A percentile compares a stretch with the other conserved stretches of the same genome.
phyloP scores from a whole-genome alignment of 2,797 vertebrate species.

The Podarcis lilfordi region DNA sequence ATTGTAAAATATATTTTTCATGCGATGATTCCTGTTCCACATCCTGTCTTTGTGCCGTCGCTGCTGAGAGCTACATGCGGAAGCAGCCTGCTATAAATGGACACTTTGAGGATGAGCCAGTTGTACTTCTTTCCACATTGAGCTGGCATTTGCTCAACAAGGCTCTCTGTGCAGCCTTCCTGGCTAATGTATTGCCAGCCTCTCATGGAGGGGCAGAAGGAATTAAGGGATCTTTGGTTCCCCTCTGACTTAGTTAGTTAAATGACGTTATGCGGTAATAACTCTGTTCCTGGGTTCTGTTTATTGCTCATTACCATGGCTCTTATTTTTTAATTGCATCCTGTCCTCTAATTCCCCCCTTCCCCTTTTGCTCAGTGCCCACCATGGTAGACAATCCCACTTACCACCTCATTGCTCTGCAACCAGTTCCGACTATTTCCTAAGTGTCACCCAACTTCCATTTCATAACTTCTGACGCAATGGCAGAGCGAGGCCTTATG shows the following conservation, averaged over 20 bases:
- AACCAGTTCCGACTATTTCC: background rate
- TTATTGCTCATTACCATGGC: background rate
- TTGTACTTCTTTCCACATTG: background rate
- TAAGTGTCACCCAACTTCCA: background rate
- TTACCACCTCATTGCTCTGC: slow-evolving; percentile 1
- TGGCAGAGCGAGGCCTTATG: background rate
- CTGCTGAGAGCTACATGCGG: background rate
- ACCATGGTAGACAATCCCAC: background rate
- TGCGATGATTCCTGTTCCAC: background rate
- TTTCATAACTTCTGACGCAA: background rate
- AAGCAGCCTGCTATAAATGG: background rate
- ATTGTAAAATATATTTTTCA: background rate
- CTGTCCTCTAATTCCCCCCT: background rate
- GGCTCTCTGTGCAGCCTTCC: background rate
- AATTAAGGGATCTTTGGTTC: background rate
- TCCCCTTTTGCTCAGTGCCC: background rate
- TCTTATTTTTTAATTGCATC: slow-evolving; percentile 5
- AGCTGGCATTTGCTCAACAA: background rate
- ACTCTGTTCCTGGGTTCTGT: background rate
- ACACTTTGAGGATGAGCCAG: background rate
- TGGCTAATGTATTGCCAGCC: background rate
- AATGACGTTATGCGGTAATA: background rate
- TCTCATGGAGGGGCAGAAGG: background rate
- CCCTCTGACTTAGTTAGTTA: background rate
- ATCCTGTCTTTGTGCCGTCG: background rate